These are phyloP conservation scores for Spisula subtruncata DNA, from an alignment of 2,888 invertebrate genomes.

Conservation along the genomic window DNA sequence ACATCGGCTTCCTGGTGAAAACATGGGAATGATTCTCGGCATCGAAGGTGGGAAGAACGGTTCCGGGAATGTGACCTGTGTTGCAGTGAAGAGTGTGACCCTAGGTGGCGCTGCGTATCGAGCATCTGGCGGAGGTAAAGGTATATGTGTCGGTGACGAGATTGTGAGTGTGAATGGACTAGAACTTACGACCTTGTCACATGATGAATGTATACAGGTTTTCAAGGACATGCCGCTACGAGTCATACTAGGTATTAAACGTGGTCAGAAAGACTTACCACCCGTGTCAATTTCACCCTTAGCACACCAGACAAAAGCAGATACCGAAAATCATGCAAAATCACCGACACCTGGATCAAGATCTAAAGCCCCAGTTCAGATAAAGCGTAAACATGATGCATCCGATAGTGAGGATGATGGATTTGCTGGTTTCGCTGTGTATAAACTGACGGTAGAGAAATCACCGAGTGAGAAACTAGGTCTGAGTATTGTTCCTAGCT, in stretches of 20 bases:
- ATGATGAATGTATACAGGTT: slow-evolving; percentile 95
- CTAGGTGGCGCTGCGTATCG: slow-evolving; percentile 84
- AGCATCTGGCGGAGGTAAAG: slow-evolving; percentile 79
- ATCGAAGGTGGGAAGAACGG: slow-evolving; percentile 96
- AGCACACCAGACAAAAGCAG: not conserved
- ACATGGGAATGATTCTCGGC: slow-evolving; percentile 96
- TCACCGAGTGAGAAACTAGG: slow-evolving; percentile 81
- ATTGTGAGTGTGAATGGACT: slow-evolving; percentile 95
- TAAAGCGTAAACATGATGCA: slow-evolving; percentile 45
- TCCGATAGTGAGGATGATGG: slow-evolving; percentile 76
- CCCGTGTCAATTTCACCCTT: slow-evolving; percentile 64
- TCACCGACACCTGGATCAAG: not conserved
- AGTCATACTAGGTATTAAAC: slow-evolving; percentile 78
- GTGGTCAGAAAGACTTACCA: slow-evolving; percentile 70
- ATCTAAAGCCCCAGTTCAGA: slow-evolving; percentile 37
- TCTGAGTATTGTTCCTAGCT: slow-evolving; percentile 84
- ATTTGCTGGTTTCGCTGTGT: slow-evolving; percentile 75
- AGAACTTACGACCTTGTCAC: slow-evolving; percentile 92
- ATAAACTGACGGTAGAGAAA: slow-evolving; percentile 77
- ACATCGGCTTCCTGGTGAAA: slow-evolving; percentile 95
- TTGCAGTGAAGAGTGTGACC: slow-evolving; percentile 90
- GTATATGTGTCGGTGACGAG: slow-evolving; percentile 95
- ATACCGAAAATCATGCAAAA: not conserved
- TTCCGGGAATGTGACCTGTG: slow-evolving; percentile 93
- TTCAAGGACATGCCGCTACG: slow-evolving; percentile 93